Conservation (phyloP, 35 echinoderm and acorn worm species). For the Apostichopus californicus region DNA sequence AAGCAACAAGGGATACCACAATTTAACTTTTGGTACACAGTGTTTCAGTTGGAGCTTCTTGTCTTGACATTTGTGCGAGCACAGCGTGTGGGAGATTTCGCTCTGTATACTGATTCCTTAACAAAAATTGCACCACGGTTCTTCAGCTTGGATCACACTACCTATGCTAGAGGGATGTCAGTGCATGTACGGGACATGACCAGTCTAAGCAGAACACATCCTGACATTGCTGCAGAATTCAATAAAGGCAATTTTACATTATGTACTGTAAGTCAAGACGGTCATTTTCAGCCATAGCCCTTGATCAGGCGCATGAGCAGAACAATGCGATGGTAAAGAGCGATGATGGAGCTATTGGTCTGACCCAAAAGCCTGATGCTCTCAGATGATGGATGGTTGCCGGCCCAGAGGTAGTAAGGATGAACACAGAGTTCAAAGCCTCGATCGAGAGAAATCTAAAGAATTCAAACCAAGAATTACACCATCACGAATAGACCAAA, state of each 20-base stretch:
- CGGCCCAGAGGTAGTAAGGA: conserved; percentile 37
- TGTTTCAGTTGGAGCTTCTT: conserved; percentile 47
- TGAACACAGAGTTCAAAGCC: conserved; percentile 5
- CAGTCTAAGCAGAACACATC: no score
- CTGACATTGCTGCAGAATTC: no score
- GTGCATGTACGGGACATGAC: no score
- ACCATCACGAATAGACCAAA: conserved; percentile 9
- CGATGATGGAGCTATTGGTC: conserved; percentile 64
- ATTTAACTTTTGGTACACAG: conserved; percentile 56
- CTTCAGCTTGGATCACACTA: conserved; percentile 71
- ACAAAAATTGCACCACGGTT: conserved; percentile 48
- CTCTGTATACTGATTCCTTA: conserved; percentile 54
- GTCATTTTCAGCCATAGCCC: conserved; percentile 55
- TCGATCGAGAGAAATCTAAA: conserved; percentile 7
- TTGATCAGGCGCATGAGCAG: conserved; percentile 79
- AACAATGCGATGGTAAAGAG: conserved; percentile 66
- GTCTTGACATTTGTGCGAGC: conserved; percentile 57
- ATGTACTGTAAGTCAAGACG: conserved; percentile 31
- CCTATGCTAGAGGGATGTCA: neutral
- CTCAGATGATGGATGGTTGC: conserved; percentile 62
- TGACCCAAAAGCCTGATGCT: conserved; percentile 58
- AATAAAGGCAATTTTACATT: no score
- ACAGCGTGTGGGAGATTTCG: conserved; percentile 17
- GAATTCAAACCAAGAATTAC: neutral
- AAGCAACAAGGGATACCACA: neutral